A percentile compares a stretch with the other conserved stretches of the same genome.
Conservation (phyloP, 1,140 invertebrate genomes). For the Pinna nobilis region DNA sequence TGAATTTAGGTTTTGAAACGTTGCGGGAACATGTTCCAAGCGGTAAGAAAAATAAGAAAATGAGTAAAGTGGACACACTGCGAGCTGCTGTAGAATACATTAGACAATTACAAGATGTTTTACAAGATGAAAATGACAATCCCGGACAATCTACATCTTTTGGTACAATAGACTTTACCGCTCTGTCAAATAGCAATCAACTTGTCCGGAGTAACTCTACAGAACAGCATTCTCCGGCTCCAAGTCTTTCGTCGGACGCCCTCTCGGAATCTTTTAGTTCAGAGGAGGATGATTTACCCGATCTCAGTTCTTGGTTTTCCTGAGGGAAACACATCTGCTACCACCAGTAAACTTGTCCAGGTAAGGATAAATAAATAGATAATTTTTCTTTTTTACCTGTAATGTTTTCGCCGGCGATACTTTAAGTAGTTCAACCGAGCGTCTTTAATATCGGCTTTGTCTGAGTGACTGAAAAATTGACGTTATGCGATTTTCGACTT, state of each 20-base stretch:
- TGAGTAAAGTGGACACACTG: slow-evolving; percentile 91
- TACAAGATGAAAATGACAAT: slow-evolving; percentile 69
- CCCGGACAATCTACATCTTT: neutral
- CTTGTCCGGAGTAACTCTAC: neutral
- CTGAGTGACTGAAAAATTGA: too few species aligned
- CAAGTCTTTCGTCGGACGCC: slow-evolving; percentile 37
- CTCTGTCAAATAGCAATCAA: neutral
- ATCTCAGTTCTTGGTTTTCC: slow-evolving; percentile 38
- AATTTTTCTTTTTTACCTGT: too few species aligned
- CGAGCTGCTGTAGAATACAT: slow-evolving; percentile 96
- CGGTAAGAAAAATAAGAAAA: slow-evolving; percentile 77
- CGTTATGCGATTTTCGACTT: too few species aligned
- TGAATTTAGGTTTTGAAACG: slow-evolving; percentile 81
- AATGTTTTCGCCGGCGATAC: too few species aligned
- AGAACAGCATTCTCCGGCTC: slow-evolving; percentile 37
- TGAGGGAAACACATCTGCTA: too few species aligned
- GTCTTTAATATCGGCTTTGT: too few species aligned
- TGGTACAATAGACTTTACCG: slow-evolving; percentile 2
- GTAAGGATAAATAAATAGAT: too few species aligned
- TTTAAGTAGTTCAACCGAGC: too few species aligned
- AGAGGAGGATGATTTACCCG: slow-evolving; percentile 40
- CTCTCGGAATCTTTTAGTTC: slow-evolving; percentile 42
- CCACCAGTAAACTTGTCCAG: too few species aligned
- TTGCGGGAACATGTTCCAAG: slow-evolving; percentile 72
- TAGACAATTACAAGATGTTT: slow-evolving; percentile 85